Conservation (phyloP, 2,797 vertebrate species). For the Gymnoscopelus braueri region DNA sequence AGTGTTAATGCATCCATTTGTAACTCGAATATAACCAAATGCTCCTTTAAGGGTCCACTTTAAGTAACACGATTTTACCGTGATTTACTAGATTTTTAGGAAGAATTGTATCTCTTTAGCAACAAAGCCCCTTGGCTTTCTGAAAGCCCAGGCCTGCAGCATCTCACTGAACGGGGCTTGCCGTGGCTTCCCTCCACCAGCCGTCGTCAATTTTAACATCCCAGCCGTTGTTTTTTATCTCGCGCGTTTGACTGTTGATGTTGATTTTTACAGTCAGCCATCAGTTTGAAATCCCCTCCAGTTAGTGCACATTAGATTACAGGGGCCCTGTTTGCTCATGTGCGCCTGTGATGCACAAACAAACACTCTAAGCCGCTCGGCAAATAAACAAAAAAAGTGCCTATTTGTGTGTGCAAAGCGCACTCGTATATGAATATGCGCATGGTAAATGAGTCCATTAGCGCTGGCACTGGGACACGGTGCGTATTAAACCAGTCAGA, state of each 20-base stretch:
- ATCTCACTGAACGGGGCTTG: slow-evolving; percentile 1
- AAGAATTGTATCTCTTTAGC: too few species aligned
- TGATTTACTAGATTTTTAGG: too few species aligned
- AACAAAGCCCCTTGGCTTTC: too few species aligned
- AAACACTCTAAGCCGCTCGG: slow-evolving; percentile 66
- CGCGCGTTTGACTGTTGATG: slow-evolving; percentile 25
- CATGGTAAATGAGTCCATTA: slow-evolving; percentile 70
- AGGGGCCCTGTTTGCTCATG: slow-evolving; percentile 58
- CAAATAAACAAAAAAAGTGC: slow-evolving; percentile 57
- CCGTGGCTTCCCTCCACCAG: slow-evolving; percentile 4
- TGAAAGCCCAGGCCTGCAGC: too few species aligned
- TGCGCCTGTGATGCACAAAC: slow-evolving; percentile 68
- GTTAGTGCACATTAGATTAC: slow-evolving; percentile 68
- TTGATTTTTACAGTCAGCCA: slow-evolving; percentile 49
- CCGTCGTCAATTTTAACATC: slow-evolving; percentile 26
- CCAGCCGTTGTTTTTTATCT: slow-evolving; percentile 28
- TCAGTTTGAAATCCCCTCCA: slow-evolving; percentile 50
- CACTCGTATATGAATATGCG: slow-evolving; percentile 63
- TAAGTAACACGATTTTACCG: too few species aligned
- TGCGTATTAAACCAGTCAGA: slow-evolving; percentile 33
- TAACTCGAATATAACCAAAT: too few species aligned
- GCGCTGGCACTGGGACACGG: slow-evolving; percentile 25
- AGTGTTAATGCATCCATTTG: too few species aligned
- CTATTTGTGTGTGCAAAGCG: slow-evolving; percentile 44
- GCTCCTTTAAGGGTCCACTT: too few species aligned